Percentiles rank a stretch among this genome's conserved stretches.
phyloP scores from a whole-genome alignment of 2,113 vertebrate genomes.

The Channa argus region DNA sequence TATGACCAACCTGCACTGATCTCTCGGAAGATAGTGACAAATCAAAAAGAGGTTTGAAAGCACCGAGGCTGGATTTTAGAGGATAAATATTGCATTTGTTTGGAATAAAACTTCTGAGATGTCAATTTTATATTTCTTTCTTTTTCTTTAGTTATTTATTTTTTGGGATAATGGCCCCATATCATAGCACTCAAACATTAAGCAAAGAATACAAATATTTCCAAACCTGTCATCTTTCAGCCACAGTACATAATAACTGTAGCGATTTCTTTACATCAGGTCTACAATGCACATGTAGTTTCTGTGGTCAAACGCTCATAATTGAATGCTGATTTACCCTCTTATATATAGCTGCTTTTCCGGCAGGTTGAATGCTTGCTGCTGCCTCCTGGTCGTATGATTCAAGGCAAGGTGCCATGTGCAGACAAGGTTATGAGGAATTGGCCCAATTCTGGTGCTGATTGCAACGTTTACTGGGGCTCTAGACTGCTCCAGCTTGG shows the following conservation, averaged over 20 bases:
- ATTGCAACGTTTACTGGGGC: conserved; percentile 78
- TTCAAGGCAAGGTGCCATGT: conserved; percentile 75
- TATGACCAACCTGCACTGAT: conserved; percentile 54
- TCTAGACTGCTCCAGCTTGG: conserved; percentile 52
- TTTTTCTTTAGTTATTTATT: background rate
- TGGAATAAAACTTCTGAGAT: conserved; percentile 23
- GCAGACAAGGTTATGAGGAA: conserved; percentile 79
- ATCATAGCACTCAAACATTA: conserved; percentile 22
- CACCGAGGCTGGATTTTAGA: conserved; percentile 29
- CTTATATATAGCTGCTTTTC: conserved; percentile 67
- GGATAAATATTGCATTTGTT: conserved; percentile 21
- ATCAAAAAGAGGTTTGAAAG: conserved; percentile 39
- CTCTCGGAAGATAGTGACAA: conserved; percentile 24
- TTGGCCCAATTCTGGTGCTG: conserved; percentile 76
- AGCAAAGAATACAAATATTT: background rate
- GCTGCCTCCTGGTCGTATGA: conserved; percentile 61
- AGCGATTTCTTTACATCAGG: conserved; percentile 45
- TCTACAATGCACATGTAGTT: conserved; percentile 58
- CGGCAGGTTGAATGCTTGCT: conserved; percentile 74
- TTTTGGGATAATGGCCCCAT: background rate
- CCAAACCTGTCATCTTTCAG: background rate
- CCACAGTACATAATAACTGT: background rate
- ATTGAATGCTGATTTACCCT: conserved; percentile 78
- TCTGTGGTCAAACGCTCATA: conserved; percentile 69
- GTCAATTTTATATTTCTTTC: conserved; percentile 7